Conservation (phyloP, 2,888 invertebrate species). For the Cecidostiba fungosa region DNA sequence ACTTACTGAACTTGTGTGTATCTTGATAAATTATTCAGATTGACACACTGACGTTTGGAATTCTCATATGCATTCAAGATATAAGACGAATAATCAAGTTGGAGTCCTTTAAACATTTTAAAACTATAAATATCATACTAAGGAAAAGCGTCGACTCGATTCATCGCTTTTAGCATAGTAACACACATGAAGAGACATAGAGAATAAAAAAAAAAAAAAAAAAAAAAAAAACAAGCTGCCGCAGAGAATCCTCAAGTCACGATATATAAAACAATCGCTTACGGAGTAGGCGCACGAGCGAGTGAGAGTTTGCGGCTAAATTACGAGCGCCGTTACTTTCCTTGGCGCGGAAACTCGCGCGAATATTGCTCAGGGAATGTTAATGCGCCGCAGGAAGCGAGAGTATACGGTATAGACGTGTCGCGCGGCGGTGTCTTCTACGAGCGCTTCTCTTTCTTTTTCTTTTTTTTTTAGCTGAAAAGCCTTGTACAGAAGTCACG, state of each 20-base stretch:
- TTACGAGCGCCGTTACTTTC: constrained; percentile 31
- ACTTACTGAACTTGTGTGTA: background rate
- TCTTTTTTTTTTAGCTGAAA: background rate
- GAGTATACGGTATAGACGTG: background rate
- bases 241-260: constrained; percentile 30
- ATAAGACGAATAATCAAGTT: too few species aligned
- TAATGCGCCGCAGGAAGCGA: background rate
- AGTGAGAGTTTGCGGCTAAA: constrained; percentile 37
- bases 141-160: constrained; percentile 37
- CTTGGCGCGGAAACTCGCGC: constrained; percentile 42
- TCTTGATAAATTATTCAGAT: background rate
- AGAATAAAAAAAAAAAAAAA: background rate
- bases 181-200: background rate
- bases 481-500: background rate
- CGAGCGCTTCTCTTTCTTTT: background rate
- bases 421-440: background rate
- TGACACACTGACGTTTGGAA: background rate
- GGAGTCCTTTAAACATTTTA: too few species aligned
- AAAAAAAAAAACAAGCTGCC: background rate
- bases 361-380: constrained; percentile 33
- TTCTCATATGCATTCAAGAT: background rate
- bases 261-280: constrained; percentile 40
- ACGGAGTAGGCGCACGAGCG: background rate
- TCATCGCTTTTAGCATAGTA: constrained; percentile 35
- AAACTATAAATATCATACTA: background rate